Base-by-base conservation (phyloP, 2,888 invertebrate species). In the Herminia tarsipennalis region DNA sequence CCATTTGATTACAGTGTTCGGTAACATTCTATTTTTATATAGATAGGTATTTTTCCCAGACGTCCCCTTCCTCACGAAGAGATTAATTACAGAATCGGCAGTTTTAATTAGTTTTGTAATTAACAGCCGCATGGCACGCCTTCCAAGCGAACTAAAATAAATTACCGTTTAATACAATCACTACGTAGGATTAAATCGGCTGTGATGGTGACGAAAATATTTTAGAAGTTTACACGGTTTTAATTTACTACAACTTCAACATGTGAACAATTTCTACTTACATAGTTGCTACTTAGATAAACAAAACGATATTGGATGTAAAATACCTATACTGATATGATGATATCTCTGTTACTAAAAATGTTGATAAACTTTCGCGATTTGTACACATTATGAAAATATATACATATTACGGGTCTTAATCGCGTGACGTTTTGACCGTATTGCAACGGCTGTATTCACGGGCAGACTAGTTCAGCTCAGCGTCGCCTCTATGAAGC, bases 21-120 rank as follows among this genome's bases (percentile, higher is more conserved):
- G 9, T 24, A 24, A 14, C n/a, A 24, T n/a, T 10, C 9, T 6
- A 3, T 17, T 22, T 16, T 9, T 1, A 5, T 2, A 29, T 35
- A n/a, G 16, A 53, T 56, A 44, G 37, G 20, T 55, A 65, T 59
- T 59, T 65, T 65, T 55, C 38, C 40, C 39, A 47, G 50, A 57
- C 53, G 50, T 49, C 57, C 55, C 63, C 54, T 56, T 51, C 49
- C 50, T 58, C 65, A 51, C 61, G 65, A 58, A 58, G 75, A 88
- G 86, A 88, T 88, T 88, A 88, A 89, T 89, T 83, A 83, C 81
- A 65, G 78, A 84, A 85, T 88, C 86, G 86, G 86, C 87, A 86
- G 83, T 88, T 86, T 88, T 88, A 88, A 89, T 89, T 89, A 88
- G 86, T 88, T 88, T 81, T 70, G 84, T 87, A 88, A 88, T 88